These are phyloP conservation scores for Amblyraja radiata DNA, from an alignment of 2,797 vertebrate genomes.

Conservation along the genomic window DNA sequence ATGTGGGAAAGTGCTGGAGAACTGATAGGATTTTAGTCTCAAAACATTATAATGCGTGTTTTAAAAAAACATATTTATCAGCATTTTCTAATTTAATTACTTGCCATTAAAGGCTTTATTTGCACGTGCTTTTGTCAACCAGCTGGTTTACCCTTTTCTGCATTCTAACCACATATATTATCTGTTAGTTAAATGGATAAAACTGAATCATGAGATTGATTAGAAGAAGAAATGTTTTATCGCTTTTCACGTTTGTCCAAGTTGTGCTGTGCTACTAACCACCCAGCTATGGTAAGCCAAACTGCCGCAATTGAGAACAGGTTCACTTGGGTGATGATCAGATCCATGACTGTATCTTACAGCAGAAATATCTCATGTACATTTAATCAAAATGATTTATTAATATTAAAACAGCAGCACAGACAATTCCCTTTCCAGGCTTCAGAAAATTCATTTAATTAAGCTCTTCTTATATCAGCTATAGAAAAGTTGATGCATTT, in stretches of 20 bases:
- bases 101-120: background rate
- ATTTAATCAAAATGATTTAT: constrained; percentile 5
- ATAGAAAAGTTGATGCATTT: no score
- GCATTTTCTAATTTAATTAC: background rate
- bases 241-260: background rate
- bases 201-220: background rate
- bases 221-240: background rate
- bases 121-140: background rate
- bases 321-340: background rate
- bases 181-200: background rate
- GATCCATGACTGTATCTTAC: background rate
- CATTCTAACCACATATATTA: background rate
- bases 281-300: background rate
- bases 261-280: background rate
- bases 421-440: background rate
- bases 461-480: background rate
- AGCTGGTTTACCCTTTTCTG: background rate
- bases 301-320: background rate
- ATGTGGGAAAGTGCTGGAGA: background rate
- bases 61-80: background rate
- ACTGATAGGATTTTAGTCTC: background rate
- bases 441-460: background rate
- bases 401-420: background rate
- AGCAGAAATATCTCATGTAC: background rate
- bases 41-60: background rate